Base-by-base conservation (phyloP, 2,113 vertebrate genomes). In the Rhea pennata region DNA sequence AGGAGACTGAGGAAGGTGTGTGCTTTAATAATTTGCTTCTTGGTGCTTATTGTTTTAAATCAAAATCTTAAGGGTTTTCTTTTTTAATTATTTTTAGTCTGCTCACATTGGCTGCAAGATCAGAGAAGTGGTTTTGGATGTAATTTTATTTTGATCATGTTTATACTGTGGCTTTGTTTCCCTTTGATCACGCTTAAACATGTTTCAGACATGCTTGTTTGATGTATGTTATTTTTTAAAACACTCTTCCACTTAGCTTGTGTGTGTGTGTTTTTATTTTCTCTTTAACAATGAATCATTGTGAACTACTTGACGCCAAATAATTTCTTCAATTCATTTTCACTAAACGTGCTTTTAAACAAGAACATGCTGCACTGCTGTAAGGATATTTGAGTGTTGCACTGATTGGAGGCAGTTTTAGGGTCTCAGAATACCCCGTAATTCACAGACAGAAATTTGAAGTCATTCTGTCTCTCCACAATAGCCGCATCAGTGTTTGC, bases 151-250 rank as follows among this genome's bases (percentile, higher is more conserved):
- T 97, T 97, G 93, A 70, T 62, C 73, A 2, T 97, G 92, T 97
- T 98, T 97, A 86, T 93, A 86, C 62, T 97, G 90, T 90, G 94
- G 70, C 89, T 97, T 95, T 87, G 40, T 83, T 94, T 91, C 88
- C 65, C 97, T 98, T 98, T 98, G 97, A 98, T 98, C 98, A 95
- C 94, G 88, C 92, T 94, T 93, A 93, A 96, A 95, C 96, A 90
- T 48, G 93, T 97, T 96, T 97, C 85, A 92, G 76, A 92, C 96
- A 93, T 90, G 88, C 92, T 96, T 95, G 97, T 97, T 98, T 98
- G 97, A 98, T 96, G 96, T 97, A 88, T 88, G 40, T 69, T 96
- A n/a, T 50, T 75, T 94, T 97, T 88, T 66, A 92, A 95, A 85
- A 44, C 81, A 44, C 36, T 94, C 59, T 94, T 95, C 59, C 81